Base-by-base conservation (phyloP, 2,888 invertebrate genomes). In the Tetragnatha montana region DNA sequence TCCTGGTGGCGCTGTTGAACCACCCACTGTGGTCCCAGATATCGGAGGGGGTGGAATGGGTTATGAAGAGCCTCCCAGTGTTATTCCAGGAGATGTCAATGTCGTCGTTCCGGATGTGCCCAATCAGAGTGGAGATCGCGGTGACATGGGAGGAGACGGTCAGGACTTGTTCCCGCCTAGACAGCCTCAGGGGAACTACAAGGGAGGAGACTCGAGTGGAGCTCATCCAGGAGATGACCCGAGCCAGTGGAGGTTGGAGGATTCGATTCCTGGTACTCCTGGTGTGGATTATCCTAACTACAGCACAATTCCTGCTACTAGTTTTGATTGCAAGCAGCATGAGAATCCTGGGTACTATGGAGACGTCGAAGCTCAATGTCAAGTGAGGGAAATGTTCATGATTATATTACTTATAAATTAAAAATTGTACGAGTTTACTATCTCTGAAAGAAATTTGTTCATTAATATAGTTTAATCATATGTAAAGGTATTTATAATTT, bases 271-370 rank as follows among this genome's bases (percentile, higher is more conserved):
- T 8, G 96, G 96, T 0, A 95, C 95, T 92, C 96, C 96, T 1
- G 95, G 95, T 22, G 93, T 94, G 68, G 96, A 96, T 93, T 96
- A 96, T 92, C 96, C 96, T 0, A 95, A 95, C 22, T 94, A 95
- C 60, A 94, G 94, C 79, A 93, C 93, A 0, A 87, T 91, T 51
- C 92, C 92, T 1, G 74, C 86, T 12, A 92, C 92, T 0, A 79
- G 79, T 22, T 92, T 92, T 82, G 91, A 91, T 70, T 92, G 92
- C 73, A 78, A 80, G 35, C 89, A 91, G 10, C 91, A 91, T 22
- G 80, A 91, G 75, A 86, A 83, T 69, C 92, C 92, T 0, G 92
- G 92, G 10, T 92, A 92, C 79, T 92, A 92, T 81, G 92, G 90
- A 12, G 92, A 92, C 71, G 88, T 92, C 3, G 91, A 91, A 69